phyloP scores from a whole-genome alignment of 2,888 invertebrate species.

The Laspeyria flexula region DNA sequence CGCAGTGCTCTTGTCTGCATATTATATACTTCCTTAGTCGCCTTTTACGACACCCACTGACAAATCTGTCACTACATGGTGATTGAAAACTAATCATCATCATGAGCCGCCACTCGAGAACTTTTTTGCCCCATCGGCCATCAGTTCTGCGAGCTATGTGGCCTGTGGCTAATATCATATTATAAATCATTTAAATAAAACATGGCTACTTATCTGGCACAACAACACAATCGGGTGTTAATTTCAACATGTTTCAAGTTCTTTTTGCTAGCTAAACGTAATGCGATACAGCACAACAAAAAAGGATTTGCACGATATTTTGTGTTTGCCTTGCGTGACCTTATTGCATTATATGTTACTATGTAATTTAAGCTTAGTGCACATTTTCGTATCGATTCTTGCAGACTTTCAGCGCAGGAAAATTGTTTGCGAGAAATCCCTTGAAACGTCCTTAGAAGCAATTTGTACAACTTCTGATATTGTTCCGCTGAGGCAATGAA shows the following conservation, averaged over 20 bases:
- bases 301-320: slow-evolving; percentile 21
- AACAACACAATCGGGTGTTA: neutral
- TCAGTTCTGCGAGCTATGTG: too few relatives aligned
- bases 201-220: neutral
- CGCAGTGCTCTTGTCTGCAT: too few relatives aligned
- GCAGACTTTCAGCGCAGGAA: neutral
- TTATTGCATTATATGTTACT: slow-evolving; percentile 6
- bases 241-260: neutral
- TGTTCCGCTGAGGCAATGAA: too few relatives aligned
- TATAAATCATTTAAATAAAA: neutral
- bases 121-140: too few relatives aligned
- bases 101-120: too few relatives aligned
- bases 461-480: too few relatives aligned
- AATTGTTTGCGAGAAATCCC: too few relatives aligned
- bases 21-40: too few relatives aligned
- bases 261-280: slow-evolving; percentile 3
- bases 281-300: slow-evolving; percentile 4
- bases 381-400: neutral
- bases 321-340: slow-evolving; percentile 29
- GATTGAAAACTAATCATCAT: too few relatives aligned
- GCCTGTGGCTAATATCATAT: neutral
- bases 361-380: slow-evolving; percentile 1
- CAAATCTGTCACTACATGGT: too few relatives aligned
- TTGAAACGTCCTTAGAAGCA: too few relatives aligned
- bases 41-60: too few relatives aligned